A percentile compares a stretch with the other conserved stretches of the same genome.
phyloP scores from a whole-genome alignment of 2,113 vertebrate genomes.

The Caranx melampygus region DNA sequence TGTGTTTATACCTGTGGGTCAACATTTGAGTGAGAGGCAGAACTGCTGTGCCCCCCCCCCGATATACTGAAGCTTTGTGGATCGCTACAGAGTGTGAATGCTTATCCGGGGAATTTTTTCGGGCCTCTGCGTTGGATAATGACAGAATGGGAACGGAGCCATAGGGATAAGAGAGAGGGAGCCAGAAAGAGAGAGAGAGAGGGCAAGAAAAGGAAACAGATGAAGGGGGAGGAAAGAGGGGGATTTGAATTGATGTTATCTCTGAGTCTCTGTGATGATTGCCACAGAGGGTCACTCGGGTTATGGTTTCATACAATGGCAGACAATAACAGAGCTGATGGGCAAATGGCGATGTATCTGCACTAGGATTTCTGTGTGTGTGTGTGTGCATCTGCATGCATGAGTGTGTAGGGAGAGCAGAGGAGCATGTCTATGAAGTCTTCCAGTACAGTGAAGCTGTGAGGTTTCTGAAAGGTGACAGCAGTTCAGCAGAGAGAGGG shows the following conservation, averaged over 20 bases:
- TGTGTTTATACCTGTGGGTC: constrained; percentile 74
- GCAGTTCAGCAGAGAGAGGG: constrained; percentile 40
- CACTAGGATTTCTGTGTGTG: constrained; percentile 1
- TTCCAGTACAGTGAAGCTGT: constrained; percentile 70
- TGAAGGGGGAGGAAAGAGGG: constrained; percentile 40
- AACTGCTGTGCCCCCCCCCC: constrained; percentile 31
- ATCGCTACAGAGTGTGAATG: constrained; percentile 65
- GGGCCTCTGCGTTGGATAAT: constrained; percentile 72
- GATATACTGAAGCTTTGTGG: constrained; percentile 39
- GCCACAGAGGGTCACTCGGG: constrained; percentile 63
- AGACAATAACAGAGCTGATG: constrained; percentile 57
- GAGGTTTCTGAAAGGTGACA: constrained; percentile 68
- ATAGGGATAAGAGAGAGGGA: constrained; percentile 65
- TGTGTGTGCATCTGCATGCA: constrained; percentile 50
- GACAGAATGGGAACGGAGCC: constrained; percentile 79
- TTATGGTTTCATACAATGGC: constrained; percentile 61
- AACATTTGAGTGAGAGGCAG: constrained; percentile 59
- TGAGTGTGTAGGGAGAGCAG: constrained; percentile 47
- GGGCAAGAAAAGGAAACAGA: constrained; percentile 49
- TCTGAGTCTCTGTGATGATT: constrained; percentile 56
- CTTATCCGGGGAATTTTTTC: constrained; percentile 68
- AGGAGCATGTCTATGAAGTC: constrained; percentile 64
- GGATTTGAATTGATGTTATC: constrained; percentile 75
- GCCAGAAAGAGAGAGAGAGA: constrained; percentile 33
- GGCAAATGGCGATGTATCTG: constrained; percentile 37